A percentile compares a stretch with the other conserved stretches of the same genome.
phyloP scores from a whole-genome alignment of 2,888 invertebrate genomes.

The Spodoptera picta region DNA sequence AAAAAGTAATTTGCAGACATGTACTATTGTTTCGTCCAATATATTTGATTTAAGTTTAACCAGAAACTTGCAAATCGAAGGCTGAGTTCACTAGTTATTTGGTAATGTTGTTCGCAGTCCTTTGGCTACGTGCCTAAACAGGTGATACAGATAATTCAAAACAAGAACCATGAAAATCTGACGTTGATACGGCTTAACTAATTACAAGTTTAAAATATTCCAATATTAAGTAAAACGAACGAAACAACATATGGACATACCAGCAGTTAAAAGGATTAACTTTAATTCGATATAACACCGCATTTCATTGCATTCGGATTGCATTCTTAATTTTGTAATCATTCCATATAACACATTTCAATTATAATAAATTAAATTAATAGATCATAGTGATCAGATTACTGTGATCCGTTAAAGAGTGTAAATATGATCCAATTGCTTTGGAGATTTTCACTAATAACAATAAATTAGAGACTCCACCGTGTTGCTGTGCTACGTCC shows the following conservation, averaged over 20 bases:
- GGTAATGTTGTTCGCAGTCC: no score
- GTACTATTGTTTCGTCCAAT: no score
- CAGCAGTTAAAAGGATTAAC: conserved; percentile 50
- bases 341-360: conserved; percentile 56
- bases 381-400: conserved; percentile 69
- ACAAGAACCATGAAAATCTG: no score
- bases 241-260: conserved; percentile 20
- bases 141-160: no score
- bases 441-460: conserved; percentile 69
- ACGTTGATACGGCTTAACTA: background rate
- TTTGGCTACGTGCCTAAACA: no score
- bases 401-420: conserved; percentile 60
- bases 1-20: no score
- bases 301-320: conserved; percentile 47
- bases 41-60: no score
- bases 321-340: conserved; percentile 58
- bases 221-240: conserved; percentile 8
- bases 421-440: conserved; percentile 69
- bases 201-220: background rate
- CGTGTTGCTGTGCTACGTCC: conserved; percentile 62
- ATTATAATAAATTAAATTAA: conserved; percentile 71
- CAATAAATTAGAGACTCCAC: conserved; percentile 66
- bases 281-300: conserved; percentile 33
- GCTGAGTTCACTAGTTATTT: no score
- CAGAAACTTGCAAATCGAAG: no score